A percentile compares a stretch with the other conserved stretches of the same genome.
phyloP scores from a whole-genome alignment of 2,888 invertebrate genomes.

The Leucophenga maculata region DNA sequence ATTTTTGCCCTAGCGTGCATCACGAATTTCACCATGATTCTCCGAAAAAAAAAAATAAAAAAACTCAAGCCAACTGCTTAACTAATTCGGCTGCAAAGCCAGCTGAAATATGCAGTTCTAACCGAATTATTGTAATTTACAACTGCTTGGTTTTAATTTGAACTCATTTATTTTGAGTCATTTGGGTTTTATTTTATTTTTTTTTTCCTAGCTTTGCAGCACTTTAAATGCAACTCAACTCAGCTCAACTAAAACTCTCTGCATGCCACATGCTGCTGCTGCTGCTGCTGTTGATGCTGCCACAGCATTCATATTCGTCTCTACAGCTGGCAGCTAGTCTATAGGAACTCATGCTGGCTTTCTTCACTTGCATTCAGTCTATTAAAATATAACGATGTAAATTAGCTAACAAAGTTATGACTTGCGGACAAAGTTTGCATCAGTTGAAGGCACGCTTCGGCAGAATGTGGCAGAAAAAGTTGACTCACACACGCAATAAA shows the following conservation, averaged over 20 bases:
- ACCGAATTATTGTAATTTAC: too few relatives aligned
- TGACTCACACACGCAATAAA: not conserved
- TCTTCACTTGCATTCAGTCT: constrained; percentile 19
- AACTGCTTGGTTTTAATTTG: too few relatives aligned
- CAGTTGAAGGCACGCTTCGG: not conserved
- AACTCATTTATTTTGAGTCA: not conserved
- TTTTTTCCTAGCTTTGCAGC: not conserved
- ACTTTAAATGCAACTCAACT: constrained; percentile 1
- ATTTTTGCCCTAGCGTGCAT: too few relatives aligned
- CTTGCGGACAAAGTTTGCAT: constrained; percentile 18
- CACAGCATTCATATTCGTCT: too few relatives aligned
- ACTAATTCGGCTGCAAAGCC: too few relatives aligned
- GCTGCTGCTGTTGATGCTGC: too few relatives aligned
- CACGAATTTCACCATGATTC: too few relatives aligned
- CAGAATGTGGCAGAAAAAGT: too few relatives aligned
- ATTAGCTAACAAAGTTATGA: constrained; percentile 25
- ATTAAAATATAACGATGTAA: constrained; percentile 24
- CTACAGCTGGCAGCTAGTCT: not conserved
- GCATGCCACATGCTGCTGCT: not conserved
- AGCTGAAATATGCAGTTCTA: too few relatives aligned
- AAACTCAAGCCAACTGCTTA: too few relatives aligned
- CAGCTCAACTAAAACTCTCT: too few relatives aligned
- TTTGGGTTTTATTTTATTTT: not conserved
- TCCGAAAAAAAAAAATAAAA: too few relatives aligned
- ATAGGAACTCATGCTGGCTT: not conserved